Conservation (phyloP, 2,797 vertebrate species). For the Emydoidea blandingii region DNA sequence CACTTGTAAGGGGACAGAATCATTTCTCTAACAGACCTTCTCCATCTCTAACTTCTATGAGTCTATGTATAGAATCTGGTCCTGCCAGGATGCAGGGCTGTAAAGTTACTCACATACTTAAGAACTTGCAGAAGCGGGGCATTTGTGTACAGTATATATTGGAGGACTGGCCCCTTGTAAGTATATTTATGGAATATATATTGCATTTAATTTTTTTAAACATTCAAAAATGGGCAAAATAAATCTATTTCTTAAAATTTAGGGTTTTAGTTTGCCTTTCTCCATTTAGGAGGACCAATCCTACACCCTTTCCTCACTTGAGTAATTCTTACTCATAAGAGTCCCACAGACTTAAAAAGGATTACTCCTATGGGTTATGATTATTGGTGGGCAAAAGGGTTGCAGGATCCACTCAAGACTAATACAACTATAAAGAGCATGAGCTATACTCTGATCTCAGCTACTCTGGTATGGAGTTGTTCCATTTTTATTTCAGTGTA, state of each 20-base stretch:
- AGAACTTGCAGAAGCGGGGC: background rate
- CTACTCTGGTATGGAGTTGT: background rate
- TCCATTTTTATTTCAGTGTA: background rate
- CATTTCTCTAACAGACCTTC: background rate
- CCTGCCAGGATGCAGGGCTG: background rate
- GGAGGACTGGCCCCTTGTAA: background rate
- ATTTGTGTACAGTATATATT: background rate
- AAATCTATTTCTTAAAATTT: background rate
- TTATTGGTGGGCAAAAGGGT: background rate
- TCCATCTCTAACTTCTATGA: background rate
- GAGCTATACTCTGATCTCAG: background rate
- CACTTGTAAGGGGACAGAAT: background rate
- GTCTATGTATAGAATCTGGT: background rate
- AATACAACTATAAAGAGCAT: fast-evolving
- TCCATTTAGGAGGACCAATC: fast-evolving
- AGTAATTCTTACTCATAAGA: background rate
- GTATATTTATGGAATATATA: fast-evolving
- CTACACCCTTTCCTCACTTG: background rate
- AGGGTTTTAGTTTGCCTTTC: fast-evolving
- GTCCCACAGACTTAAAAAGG: background rate
- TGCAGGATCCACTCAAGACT: background rate
- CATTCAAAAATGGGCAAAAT: background rate
- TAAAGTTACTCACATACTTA: background rate
- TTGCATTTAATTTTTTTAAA: background rate
- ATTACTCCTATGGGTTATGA: background rate